These are phyloP conservation scores for Prosopocoilus inquinatus DNA, from an alignment of 2,888 invertebrate species.

Conservation along the genomic window DNA sequence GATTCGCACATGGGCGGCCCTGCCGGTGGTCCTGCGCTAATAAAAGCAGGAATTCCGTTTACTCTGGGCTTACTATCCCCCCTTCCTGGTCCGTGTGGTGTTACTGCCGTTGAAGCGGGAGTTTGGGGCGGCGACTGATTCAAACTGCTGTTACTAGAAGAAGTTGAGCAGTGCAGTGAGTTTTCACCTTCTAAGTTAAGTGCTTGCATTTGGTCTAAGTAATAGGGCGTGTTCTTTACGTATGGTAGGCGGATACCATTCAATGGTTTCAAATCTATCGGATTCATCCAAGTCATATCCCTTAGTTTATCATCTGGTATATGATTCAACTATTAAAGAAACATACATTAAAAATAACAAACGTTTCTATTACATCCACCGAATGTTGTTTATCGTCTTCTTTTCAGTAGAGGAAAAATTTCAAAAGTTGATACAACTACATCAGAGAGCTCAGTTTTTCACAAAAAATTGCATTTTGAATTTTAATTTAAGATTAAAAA, in stretches of 20 bases:
- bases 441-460: no score
- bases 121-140: constrained; percentile 59
- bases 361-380: no score
- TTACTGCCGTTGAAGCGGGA: constrained; percentile 51
- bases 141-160: constrained; percentile 55
- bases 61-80: constrained; percentile 32
- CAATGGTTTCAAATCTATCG: constrained; percentile 32
- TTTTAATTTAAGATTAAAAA: no score
- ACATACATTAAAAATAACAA: constrained; percentile 1
- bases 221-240: constrained; percentile 38
- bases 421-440: no score
- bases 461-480: no score
- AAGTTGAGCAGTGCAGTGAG: constrained; percentile 54
- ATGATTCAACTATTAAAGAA: constrained; percentile 56
- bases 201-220: constrained; percentile 52
- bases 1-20: constrained; percentile 41
- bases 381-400: no score
- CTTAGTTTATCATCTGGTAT: constrained; percentile 64
- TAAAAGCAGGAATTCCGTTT: constrained; percentile 37
- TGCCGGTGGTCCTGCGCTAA: constrained; percentile 34
- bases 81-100: constrained; percentile 38
- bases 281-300: constrained; percentile 44
- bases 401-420: no score
- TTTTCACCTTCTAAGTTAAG: constrained; percentile 54
- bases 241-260: constrained; percentile 37